Percentiles rank a stretch among this genome's conserved stretches.
These are phyloP conservation scores for Cantharis lateralis DNA, from an alignment of 2,888 invertebrate genomes.

Conservation along the genomic window DNA sequence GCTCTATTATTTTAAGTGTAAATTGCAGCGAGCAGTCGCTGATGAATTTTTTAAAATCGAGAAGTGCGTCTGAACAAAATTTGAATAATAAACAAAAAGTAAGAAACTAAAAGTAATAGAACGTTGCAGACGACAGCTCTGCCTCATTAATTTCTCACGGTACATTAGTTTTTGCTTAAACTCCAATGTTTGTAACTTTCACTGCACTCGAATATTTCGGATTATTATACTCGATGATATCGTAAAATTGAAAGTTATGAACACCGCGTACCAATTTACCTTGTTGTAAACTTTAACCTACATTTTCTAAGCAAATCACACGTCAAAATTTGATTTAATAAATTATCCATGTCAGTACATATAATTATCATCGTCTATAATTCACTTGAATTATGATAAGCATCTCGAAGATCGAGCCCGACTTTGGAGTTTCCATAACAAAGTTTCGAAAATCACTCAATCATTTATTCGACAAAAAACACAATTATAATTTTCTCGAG, in stretches of 20 bases:
- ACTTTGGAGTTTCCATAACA: not conserved
- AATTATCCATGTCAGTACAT: not conserved
- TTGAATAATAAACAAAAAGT: not conserved
- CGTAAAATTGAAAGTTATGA: constrained; percentile 2
- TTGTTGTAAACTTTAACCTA: not conserved
- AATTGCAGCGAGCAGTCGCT: not conserved
- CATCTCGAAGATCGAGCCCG: not conserved
- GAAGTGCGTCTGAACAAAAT: not conserved
- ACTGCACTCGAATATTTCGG: constrained; percentile 1
- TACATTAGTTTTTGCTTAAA: constrained; percentile 23
- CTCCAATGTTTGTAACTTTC: constrained; percentile 13
- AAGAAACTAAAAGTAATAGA: constrained; percentile 10
- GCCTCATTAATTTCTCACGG: constrained; percentile 28
- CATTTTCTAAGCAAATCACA: not conserved
- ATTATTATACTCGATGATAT: not conserved
- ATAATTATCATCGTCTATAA: not conserved
- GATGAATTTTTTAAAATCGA: not conserved
- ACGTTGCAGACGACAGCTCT: constrained; percentile 20
- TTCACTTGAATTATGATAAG: not conserved
- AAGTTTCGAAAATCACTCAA: not conserved
- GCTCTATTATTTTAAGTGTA: not conserved
- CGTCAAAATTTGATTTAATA: not conserved
- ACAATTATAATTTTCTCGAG: not conserved
- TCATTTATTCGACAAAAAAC: not conserved
- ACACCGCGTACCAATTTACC: not conserved